These are phyloP conservation scores for Pithys albifrons DNA, from an alignment of 2,113 vertebrate genomes.

Conservation along the genomic window DNA sequence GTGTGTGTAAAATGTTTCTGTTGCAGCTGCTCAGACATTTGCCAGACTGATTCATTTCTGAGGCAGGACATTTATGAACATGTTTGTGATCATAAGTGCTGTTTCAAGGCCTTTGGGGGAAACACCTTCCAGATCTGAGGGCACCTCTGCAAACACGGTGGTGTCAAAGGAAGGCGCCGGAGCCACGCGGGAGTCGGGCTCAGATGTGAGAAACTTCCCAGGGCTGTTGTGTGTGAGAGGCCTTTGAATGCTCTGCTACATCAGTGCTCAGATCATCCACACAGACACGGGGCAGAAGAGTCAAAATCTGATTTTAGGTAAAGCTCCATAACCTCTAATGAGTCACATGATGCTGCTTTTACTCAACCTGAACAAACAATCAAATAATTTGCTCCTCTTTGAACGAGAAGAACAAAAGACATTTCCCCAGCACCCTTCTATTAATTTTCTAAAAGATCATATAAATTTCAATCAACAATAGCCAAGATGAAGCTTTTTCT, in stretches of 20 bases:
- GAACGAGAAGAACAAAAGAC: neutral
- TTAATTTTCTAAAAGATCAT: neutral
- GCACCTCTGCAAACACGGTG: neutral
- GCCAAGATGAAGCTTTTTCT: neutral
- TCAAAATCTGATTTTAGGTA: neutral
- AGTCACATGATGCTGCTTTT: neutral
- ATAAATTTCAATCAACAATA: neutral
- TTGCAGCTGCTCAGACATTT: neutral
- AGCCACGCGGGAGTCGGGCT: neutral
- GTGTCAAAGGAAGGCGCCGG: neutral
- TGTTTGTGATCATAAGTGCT: accelerated
- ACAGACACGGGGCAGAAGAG: neutral
- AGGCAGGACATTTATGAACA: accelerated
- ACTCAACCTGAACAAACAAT: neutral
- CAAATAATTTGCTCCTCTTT: neutral
- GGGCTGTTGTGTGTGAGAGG: neutral
- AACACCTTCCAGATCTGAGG: accelerated
- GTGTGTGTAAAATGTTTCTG: neutral
- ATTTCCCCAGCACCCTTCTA: neutral
- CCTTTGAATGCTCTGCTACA: neutral
- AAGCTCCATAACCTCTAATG: neutral
- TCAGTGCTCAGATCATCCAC: neutral
- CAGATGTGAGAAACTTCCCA: neutral
- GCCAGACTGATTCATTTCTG: accelerated
- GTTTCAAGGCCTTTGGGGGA: neutral